phyloP scores from a whole-genome alignment of 2,113 vertebrate species.

The Eulacestoma nigropectus region DNA sequence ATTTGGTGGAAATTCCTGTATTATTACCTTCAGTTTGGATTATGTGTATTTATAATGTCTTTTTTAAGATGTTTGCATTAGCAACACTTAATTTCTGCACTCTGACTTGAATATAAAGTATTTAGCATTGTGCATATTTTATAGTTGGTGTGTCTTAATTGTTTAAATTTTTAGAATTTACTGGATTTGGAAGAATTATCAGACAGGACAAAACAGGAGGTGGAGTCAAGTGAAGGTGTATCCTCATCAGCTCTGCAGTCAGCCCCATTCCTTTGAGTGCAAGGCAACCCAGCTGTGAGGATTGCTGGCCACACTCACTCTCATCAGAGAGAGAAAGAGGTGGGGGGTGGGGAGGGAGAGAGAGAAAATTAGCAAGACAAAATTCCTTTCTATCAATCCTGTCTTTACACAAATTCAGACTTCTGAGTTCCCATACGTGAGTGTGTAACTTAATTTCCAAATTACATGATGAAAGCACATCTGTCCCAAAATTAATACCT shows the following conservation, averaged over 20 bases:
- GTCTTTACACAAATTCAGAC: slow-evolving; percentile 58
- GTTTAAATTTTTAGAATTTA: slow-evolving; percentile 22
- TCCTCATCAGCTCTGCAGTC: slow-evolving; percentile 57
- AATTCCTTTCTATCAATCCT: slow-evolving; percentile 62
- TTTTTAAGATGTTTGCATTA: neutral
- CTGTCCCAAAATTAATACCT: slow-evolving; percentile 70
- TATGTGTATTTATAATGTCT: neutral
- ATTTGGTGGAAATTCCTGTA: neutral
- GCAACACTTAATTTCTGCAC: neutral
- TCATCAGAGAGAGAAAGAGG: slow-evolving; percentile 38
- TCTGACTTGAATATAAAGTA: neutral
- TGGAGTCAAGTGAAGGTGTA: slow-evolving; percentile 53
- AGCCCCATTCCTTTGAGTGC: slow-evolving; percentile 38
- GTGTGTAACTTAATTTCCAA: slow-evolving; percentile 69
- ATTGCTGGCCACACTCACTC: slow-evolving; percentile 51
- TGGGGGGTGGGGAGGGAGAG: neutral
- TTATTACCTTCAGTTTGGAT: neutral
- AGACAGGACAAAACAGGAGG: slow-evolving; percentile 23
- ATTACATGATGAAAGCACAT: slow-evolving; percentile 69
- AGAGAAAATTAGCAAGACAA: slow-evolving; percentile 57
- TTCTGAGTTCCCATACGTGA: slow-evolving; percentile 63
- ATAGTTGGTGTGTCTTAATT: neutral
- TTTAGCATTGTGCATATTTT: neutral
- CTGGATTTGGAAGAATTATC: slow-evolving; percentile 21
- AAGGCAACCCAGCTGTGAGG: slow-evolving; percentile 66